A percentile compares a stretch with the other conserved stretches of the same genome.
These are phyloP conservation scores for Malurus splendens DNA, from an alignment of 2,797 vertebrate species.

Conservation along the genomic window DNA sequence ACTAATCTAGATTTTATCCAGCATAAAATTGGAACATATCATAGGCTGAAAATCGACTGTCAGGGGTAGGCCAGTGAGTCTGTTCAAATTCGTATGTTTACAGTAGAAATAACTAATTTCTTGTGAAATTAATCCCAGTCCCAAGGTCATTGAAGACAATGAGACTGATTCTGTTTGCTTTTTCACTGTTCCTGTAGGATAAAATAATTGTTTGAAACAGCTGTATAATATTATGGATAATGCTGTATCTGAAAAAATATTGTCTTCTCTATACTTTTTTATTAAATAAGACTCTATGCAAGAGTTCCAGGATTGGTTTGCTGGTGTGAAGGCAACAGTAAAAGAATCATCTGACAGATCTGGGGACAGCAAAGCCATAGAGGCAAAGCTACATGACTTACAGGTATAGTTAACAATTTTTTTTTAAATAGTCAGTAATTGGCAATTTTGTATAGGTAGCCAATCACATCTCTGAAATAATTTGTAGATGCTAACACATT, in stretches of 20 bases:
- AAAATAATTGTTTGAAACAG: background rate
- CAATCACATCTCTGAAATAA: background rate
- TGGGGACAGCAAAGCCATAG: slow-evolving; percentile 86
- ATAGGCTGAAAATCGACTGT: background rate
- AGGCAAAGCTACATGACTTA: slow-evolving; percentile 87
- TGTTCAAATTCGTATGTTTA: background rate
- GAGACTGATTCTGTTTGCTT: background rate
- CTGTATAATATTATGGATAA: background rate
- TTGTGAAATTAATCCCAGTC: background rate
- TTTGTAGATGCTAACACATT: background rate
- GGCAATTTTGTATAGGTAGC: background rate
- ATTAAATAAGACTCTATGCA: slow-evolving; percentile 81
- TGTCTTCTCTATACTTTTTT: background rate
- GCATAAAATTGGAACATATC: background rate
- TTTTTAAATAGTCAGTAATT: background rate
- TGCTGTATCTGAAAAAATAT: background rate
- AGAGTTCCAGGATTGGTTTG: slow-evolving; percentile 91
- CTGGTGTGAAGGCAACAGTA: slow-evolving; percentile 79
- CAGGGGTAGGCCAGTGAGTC: background rate
- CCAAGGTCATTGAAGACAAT: background rate
- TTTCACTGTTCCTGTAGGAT: background rate
- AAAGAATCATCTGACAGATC: slow-evolving; percentile 86
- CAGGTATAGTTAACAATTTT: slow-evolving; percentile 74
- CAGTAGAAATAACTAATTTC: background rate
- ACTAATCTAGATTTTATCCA: background rate